A percentile compares a stretch with the other conserved stretches of the same genome.
Evolutionary conservation across 1,140 invertebrate species (phyloP).

Genomic region (Drosophila lacteicornis): DNA sequence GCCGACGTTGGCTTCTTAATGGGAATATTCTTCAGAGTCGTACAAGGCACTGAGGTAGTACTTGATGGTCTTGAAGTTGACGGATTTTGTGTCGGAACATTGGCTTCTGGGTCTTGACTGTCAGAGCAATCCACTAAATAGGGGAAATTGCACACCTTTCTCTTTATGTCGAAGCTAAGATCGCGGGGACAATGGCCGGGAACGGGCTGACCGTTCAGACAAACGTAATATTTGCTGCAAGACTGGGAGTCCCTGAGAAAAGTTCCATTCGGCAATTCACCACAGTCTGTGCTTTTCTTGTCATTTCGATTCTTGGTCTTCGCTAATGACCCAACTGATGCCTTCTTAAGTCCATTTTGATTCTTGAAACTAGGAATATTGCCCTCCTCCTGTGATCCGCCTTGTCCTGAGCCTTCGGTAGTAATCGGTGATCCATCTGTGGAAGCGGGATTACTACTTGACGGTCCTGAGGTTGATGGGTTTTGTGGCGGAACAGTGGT

Average conservation of each 20-base stretch:
- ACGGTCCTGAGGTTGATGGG: not conserved
- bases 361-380: not conserved
- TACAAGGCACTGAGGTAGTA: not conserved
- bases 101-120: not conserved
- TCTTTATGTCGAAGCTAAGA: constrained; percentile 57
- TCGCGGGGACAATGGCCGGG: constrained; percentile 35
- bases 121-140: constrained; percentile 51
- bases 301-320: not conserved
- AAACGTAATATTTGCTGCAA: constrained; percentile 55
- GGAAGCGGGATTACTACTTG: not conserved
- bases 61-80: not conserved
- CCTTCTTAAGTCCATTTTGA: not conserved
- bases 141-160: constrained; percentile 61
- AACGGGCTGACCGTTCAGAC: constrained; percentile 38
- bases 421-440: not conserved
- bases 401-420: too few relatives aligned
- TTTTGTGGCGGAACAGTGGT: not conserved
- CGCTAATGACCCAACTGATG: not conserved
- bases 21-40: not conserved
- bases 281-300: not conserved
- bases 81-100: not conserved
- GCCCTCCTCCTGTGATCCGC: too few relatives aligned
- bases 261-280: constrained; percentile 34
- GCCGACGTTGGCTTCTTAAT: not conserved
- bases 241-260: constrained; percentile 35